These are phyloP conservation scores for Aquatica leii DNA, from an alignment of 2,888 invertebrate genomes.

Conservation along the genomic window DNA sequence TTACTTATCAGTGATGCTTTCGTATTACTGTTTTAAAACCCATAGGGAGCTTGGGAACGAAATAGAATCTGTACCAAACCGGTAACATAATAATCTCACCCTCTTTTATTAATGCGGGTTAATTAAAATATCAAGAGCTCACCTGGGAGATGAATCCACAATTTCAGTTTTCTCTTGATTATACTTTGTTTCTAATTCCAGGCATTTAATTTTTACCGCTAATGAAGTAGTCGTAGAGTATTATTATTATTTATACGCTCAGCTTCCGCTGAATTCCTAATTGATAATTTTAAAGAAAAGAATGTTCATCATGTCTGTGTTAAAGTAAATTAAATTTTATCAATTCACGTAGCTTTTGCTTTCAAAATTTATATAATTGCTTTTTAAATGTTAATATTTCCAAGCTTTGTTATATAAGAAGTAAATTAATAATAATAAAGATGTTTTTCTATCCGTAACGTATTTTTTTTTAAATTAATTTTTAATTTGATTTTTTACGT, in stretches of 20 bases:
- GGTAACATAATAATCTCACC: slow-evolving; percentile 52
- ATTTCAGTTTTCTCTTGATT: slow-evolving; percentile 55
- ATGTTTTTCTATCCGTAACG: too few species aligned
- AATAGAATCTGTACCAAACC: slow-evolving; percentile 44
- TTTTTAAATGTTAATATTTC: too few species aligned
- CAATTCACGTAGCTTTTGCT: too few species aligned
- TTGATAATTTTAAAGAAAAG: slow-evolving; percentile 54
- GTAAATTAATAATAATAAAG: too few species aligned
- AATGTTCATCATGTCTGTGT: slow-evolving; percentile 51
- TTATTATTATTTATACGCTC: slow-evolving; percentile 58
- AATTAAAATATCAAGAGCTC: slow-evolving; percentile 59
- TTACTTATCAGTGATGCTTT: slow-evolving; percentile 25
- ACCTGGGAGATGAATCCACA: slow-evolving; percentile 55
- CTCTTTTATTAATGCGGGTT: slow-evolving; percentile 56
- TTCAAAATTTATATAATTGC: too few species aligned
- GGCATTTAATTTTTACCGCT: slow-evolving; percentile 57
- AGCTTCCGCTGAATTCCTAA: slow-evolving; percentile 52
- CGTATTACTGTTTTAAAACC: slow-evolving; percentile 17
- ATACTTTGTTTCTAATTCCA: slow-evolving; percentile 55
- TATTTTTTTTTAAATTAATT: too few species aligned
- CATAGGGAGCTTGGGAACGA: slow-evolving; percentile 22
- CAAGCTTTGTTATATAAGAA: too few species aligned
- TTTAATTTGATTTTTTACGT: too few species aligned
- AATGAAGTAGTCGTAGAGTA: slow-evolving; percentile 54
- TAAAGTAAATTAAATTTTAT: slow-evolving; percentile 8